phyloP scores from a whole-genome alignment of 2,797 vertebrate species.

The Acrocephalus scirpaceus region DNA sequence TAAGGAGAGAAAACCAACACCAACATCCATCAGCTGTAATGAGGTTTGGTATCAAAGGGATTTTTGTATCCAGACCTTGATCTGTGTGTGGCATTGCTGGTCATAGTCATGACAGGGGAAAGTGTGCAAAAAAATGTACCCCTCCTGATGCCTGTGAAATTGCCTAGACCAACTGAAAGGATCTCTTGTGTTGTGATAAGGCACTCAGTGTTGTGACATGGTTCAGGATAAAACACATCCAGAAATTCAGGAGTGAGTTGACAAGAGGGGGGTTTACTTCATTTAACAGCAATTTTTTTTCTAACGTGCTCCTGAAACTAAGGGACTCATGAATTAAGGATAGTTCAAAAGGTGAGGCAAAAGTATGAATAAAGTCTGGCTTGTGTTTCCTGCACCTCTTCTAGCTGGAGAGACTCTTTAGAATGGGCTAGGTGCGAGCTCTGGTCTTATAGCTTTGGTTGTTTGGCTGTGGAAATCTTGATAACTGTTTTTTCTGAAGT shows the following conservation, averaged over 20 bases:
- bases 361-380: neutral
- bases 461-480: neutral
- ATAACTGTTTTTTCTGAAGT: neutral
- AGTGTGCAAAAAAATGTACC: neutral
- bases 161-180: neutral
- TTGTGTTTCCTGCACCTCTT: neutral
- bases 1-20: neutral
- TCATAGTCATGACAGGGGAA: constrained; percentile 27
- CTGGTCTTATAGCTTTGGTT: neutral
- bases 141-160: neutral
- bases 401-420: neutral
- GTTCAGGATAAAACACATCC: neutral
- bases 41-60: neutral
- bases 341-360: neutral
- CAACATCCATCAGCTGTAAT: neutral
- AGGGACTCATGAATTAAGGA: neutral
- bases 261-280: neutral
- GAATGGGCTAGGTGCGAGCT: neutral
- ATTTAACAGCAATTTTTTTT: neutral
- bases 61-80: constrained; percentile 49
- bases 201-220: neutral
- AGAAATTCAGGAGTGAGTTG: neutral
- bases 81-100: constrained; percentile 24
- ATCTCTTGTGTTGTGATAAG: neutral
- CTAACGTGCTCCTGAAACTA: neutral